Evolutionary conservation across 1,140 invertebrate genomes (phyloP), one percentile per base, ranked within the genome.

Genomic region (Zaprionus taronus): DNA sequence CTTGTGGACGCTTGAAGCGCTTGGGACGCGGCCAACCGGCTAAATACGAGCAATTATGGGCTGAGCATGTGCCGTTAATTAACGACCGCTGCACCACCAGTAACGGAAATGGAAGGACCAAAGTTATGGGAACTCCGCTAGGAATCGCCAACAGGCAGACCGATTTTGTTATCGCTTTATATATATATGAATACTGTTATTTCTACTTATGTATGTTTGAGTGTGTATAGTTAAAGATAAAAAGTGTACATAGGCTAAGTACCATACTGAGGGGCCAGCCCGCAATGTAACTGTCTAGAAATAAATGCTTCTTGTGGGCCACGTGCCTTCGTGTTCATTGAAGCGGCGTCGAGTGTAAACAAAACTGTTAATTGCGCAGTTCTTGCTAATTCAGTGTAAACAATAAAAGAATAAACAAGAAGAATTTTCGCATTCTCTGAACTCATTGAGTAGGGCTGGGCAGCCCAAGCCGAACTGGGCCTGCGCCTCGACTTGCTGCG

Each of bases 11-110:
- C 56, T 47, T 38, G 47, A 3, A 14, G 47, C 36, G 17, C 36
- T 24, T 68, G 26, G 22, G 38, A 41, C 51, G 51, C 51, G 38
- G 57, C 67, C 38, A 70, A 58, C 17, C 51, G 60, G 41, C 67
- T 71, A 76, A 76, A 77, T 62, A 60, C 44, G 47, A 58, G 51
- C 70, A 66, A 77, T 77, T 77, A 73, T 63, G 41, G 58, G 53
- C 60, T 60, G 60, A 74, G 55, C 55, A 72, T 71, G 72, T 68
- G 68, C 68, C 72, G 60, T 57, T 67, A 67, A 67, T 67, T 67
- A 67, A 58, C 66, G 68, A 41, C 49, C 63, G 51, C 31, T 57
- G 63, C 63, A 56, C 58, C 58, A 62, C 41, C n/a, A 47, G n/a
- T 41, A 64, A 51, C 14, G 17, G 51, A 24, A 66, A 57, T 53